These are phyloP conservation scores for Cherax destructor DNA, from an alignment of 1,140 invertebrate species.

Conservation along the genomic window DNA sequence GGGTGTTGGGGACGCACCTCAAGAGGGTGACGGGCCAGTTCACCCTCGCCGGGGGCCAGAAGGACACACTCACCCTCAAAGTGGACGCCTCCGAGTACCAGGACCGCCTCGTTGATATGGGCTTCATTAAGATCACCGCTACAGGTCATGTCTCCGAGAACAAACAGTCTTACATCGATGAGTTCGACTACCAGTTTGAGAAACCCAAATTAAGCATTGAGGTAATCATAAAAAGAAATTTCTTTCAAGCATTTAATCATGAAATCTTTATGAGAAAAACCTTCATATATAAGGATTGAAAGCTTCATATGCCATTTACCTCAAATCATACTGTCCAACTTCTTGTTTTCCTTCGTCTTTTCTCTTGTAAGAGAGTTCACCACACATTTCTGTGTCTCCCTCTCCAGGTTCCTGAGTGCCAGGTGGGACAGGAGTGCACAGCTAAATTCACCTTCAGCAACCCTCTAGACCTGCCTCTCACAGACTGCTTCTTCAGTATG, in stretches of 20 bases:
- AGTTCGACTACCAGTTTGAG: conserved; percentile 74
- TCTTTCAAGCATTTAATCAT: no score
- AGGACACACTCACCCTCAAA: conserved; percentile 54
- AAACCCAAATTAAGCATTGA: conserved; percentile 75
- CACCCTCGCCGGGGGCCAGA: conserved; percentile 75
- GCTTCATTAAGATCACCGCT: conserved; percentile 73
- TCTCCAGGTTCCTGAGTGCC: conserved; percentile 50
- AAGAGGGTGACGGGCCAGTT: conserved; percentile 83
- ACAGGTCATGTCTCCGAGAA: conserved; percentile 74
- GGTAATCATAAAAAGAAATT: conserved; percentile 52
- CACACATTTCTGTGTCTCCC: no score
- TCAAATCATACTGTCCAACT: no score
- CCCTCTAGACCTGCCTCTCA: conserved; percentile 67
- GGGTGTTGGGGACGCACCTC: conserved; percentile 81
- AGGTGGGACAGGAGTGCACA: conserved; percentile 52
- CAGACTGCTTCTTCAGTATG: conserved; percentile 67
- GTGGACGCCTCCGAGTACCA: conserved; percentile 74
- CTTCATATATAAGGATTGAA: no score
- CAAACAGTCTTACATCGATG: conserved; percentile 74
- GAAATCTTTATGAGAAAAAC: no score
- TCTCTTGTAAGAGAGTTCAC: no score
- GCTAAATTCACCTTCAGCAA: conserved; percentile 69
- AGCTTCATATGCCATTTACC: no score
- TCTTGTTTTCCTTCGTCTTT: no score
- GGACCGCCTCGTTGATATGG: conserved; percentile 74